phyloP scores from a whole-genome alignment of 2,797 vertebrate species.

The Rachycentron canadum region DNA sequence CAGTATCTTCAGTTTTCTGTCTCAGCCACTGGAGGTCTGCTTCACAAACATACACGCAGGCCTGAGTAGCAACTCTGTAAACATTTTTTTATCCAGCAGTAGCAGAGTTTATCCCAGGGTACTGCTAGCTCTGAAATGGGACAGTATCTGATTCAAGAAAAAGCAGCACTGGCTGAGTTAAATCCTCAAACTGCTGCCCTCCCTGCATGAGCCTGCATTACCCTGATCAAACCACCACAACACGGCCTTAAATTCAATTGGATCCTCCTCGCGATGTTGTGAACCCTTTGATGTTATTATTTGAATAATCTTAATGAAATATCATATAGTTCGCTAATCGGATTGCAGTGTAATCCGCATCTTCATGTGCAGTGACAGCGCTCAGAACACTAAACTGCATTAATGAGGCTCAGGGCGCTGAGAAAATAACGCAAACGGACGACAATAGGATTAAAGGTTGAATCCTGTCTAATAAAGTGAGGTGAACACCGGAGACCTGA shows the following conservation, averaged over 20 bases:
- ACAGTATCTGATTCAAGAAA: constrained; percentile 34
- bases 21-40: constrained; percentile 44
- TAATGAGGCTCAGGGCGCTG: constrained; percentile 86
- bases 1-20: constrained; percentile 34
- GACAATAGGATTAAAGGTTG: constrained; percentile 91
- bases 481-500: constrained; percentile 80
- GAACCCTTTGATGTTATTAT: constrained; percentile 29
- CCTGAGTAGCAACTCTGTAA: constrained; percentile 50
- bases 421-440: constrained; percentile 90
- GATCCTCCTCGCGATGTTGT: background rate
- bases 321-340: constrained; percentile 70
- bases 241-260: background rate
- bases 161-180: constrained; percentile 34
- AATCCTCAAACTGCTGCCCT: constrained; percentile 4
- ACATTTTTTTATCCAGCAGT: constrained; percentile 52
- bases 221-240: background rate
- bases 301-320: constrained; percentile 64
- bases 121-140: constrained; percentile 28
- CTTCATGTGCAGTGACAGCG: constrained; percentile 77
- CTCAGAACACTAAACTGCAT: constrained; percentile 74
- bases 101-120: constrained; percentile 53
- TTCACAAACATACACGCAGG: constrained; percentile 41
- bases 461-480: constrained; percentile 91
- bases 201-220: background rate
- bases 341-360: constrained; percentile 75